Evolutionary conservation across 2,113 vertebrate genomes (phyloP).

Genomic region (Leucoraja erinaceus): DNA sequence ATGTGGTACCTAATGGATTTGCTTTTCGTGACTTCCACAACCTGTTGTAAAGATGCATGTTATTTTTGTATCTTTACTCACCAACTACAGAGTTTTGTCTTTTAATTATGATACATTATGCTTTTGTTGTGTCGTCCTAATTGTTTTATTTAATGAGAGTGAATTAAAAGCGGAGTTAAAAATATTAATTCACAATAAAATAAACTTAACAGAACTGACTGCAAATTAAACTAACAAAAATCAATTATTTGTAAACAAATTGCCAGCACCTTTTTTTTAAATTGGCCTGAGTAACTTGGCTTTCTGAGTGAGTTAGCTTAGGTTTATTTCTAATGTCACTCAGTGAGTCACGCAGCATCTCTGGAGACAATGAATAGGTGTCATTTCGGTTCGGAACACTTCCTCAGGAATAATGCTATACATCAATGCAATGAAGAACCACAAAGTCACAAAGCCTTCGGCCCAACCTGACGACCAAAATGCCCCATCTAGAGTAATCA

Average conservation of each 20-base stretch:
- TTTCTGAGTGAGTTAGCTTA: background rate
- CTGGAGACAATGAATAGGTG: too few species aligned
- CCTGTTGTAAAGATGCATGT: background rate
- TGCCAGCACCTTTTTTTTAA: background rate
- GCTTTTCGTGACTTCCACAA: too few species aligned
- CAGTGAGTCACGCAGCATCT: too few species aligned
- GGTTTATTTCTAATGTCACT: too few species aligned
- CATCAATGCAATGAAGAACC: too few species aligned
- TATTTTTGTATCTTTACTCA: background rate
- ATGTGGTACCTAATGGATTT: background rate
- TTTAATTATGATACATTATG: background rate
- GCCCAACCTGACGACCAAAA: too few species aligned
- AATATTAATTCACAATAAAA: too few species aligned
- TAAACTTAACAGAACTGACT: background rate
- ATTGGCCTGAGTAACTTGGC: background rate
- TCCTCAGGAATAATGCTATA: too few species aligned
- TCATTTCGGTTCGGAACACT: too few species aligned
- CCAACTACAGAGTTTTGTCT: background rate
- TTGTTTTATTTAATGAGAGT: background rate
- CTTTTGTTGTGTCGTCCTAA: background rate
- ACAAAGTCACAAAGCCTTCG: too few species aligned
- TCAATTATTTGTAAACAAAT: background rate
- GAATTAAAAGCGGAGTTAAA: background rate
- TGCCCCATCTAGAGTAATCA: too few species aligned
- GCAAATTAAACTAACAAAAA: background rate